Evolutionary conservation across 2,888 invertebrate species (phyloP), one percentile per base, ranked within the genome.

Genomic region (Eulithis prunata): DNA sequence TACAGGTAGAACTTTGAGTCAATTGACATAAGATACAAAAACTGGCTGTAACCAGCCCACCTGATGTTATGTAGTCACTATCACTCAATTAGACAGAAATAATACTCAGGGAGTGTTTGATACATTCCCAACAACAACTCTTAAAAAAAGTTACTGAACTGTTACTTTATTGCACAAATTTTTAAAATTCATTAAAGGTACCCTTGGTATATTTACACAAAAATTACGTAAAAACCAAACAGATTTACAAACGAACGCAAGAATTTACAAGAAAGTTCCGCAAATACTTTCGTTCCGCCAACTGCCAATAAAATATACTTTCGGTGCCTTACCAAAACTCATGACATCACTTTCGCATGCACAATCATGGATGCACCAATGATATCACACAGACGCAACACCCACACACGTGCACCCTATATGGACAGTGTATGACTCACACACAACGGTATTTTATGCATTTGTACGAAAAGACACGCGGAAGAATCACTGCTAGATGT

Each of bases 381-480:
- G 81, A 83, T 82, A 81, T 82, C 84, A 82, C 75, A 75, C 69
- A 69, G 61, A 66, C 68, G 67, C 66, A 65, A 72, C 81, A 77
- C 84, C 83, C 79, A 83, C 84, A 77, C 76, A 69, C 21, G 21
- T 57, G 1, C 61, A 61, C 70, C 73, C 75, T 77, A 66, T 70
- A 71, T 64, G 70, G 64, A 70, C 53, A 36, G 78, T 54, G 78
- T 77, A 80, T 88, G 87, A 88, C 66, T 88, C 88, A 87, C 69
- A 62, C 74, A 72, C 69, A 74, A 76, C 75, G 72, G 75, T 73
- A 77, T 79, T 76, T 75, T 78, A 81, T 83, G 84, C 87, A 87
- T 84, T 86, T 86, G 85, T 76, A 79, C 74, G 70, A 77, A 81
- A 78, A 77, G 21, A 21, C 2, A 66, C 75, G 47, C 49, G 78